Evolutionary conservation across 1,140 invertebrate species (phyloP).

Genomic region (Contarinia nasturtii): DNA sequence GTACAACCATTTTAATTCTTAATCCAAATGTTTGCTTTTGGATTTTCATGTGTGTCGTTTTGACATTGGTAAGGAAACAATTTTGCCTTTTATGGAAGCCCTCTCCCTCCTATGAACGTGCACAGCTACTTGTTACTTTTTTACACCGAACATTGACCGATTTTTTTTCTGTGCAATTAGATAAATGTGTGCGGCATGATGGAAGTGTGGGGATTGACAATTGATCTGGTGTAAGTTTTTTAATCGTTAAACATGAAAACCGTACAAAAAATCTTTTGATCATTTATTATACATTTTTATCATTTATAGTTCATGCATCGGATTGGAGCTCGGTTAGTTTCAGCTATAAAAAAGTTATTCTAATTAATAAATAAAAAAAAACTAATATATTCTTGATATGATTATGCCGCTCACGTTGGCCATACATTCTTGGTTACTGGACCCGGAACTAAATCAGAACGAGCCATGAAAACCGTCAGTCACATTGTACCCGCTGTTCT

Average conservation of each 20-base stretch:
- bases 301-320: too few species aligned
- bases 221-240: slow-evolving; percentile 73
- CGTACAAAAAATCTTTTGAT: too few species aligned
- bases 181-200: slow-evolving; percentile 62
- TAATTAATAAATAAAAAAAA: too few species aligned
- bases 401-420: slow-evolving; percentile 78
- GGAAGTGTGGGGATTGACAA: slow-evolving; percentile 59
- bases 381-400: too few species aligned
- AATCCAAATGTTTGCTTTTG: slow-evolving; percentile 57
- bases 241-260: too few species aligned
- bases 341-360: too few species aligned
- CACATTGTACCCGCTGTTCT: slow-evolving; percentile 64
- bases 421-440: slow-evolving; percentile 48
- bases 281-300: too few species aligned
- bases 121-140: too few species aligned
- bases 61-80: slow-evolving; percentile 51
- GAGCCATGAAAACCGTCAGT: slow-evolving; percentile 46
- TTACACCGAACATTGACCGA: too few species aligned
- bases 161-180: too few species aligned
- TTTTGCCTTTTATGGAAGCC: slow-evolving; percentile 5
- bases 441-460: slow-evolving; percentile 32
- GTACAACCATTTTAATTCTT: slow-evolving; percentile 61
- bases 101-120: too few species aligned
- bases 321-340: slow-evolving; percentile 69
- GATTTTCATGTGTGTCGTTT: slow-evolving; percentile 55